phyloP scores from a whole-genome alignment of 1,140 invertebrate genomes.

The Zaprionus kolodkinae region DNA sequence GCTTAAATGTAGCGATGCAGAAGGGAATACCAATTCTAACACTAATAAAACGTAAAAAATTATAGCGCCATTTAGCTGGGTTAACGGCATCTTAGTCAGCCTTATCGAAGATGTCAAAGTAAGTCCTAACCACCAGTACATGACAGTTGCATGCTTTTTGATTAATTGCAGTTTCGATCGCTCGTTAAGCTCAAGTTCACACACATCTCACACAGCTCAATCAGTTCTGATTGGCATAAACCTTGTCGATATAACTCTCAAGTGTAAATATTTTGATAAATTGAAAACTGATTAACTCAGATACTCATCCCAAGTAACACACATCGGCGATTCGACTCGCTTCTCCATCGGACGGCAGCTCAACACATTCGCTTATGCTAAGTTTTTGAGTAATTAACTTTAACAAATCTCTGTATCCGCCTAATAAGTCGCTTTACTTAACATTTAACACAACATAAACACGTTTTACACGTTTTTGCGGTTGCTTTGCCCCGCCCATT shows the following conservation, averaged over 20 bases:
- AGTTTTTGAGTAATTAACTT: slow-evolving; percentile 29
- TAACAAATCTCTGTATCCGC: slow-evolving; percentile 5
- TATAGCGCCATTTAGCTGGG: slow-evolving; percentile 78
- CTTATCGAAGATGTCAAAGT: slow-evolving; percentile 77
- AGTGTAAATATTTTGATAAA: slow-evolving; percentile 77
- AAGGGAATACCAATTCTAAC: slow-evolving; percentile 26
- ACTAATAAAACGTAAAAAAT: slow-evolving; percentile 26
- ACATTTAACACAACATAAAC: slow-evolving; percentile 25
- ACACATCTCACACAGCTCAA: slow-evolving; percentile 38
- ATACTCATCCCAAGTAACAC: slow-evolving; percentile 22
- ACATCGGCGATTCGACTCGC: slow-evolving; percentile 42
- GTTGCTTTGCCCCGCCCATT: neutral
- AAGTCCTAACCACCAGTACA: slow-evolving; percentile 52
- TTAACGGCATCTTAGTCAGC: slow-evolving; percentile 68
- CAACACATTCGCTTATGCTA: slow-evolving; percentile 16
- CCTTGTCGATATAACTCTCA: slow-evolving; percentile 54
- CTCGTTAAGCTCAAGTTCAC: slow-evolving; percentile 68
- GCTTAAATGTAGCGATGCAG: slow-evolving; percentile 27
- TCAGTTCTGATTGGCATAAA: slow-evolving; percentile 71
- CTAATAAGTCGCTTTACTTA: slow-evolving; percentile 40
- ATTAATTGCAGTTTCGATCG: slow-evolving; percentile 46
- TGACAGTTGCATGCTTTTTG: slow-evolving; percentile 50
- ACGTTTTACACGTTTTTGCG: neutral
- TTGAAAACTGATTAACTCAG: slow-evolving; percentile 46
- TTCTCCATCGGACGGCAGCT: slow-evolving; percentile 21